A percentile compares a stretch with the other conserved stretches of the same genome.
Conservation (phyloP, 30 jellyfish, hydroid and myxozoan genomes). For the Aurelia sp. region DNA sequence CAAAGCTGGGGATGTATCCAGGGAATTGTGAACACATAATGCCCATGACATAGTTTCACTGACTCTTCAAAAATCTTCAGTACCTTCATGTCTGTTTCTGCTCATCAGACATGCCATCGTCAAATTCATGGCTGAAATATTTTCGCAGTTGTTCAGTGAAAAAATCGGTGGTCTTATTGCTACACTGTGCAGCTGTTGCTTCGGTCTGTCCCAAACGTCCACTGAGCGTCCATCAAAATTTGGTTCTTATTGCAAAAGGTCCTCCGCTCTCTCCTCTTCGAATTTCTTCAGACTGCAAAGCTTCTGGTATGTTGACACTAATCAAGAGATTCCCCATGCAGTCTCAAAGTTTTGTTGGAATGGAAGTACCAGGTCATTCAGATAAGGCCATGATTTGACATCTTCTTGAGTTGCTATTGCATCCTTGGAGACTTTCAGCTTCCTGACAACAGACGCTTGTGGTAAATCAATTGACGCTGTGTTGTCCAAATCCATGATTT, state of each 20-base stretch:
- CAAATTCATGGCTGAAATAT: conserved; percentile 17
- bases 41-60: conserved; percentile 3
- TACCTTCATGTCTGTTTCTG: conserved; percentile 2
- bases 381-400: conserved; percentile 21
- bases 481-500: too few relatives aligned
- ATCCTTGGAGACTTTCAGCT: neutral
- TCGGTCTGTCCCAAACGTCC: conserved; percentile 41
- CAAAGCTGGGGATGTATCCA: conserved; percentile 22
- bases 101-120: conserved; percentile 10
- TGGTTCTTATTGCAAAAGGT: conserved; percentile 62
- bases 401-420: conserved; percentile 50
- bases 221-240: conserved; percentile 61
- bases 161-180: neutral
- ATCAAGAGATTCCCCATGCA: conserved; percentile 28
- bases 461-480: neutral
- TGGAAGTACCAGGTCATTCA: conserved; percentile 16
- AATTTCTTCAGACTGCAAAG: conserved; percentile 56
- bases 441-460: neutral
- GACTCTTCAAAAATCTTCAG: conserved; percentile 11
- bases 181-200: neutral
- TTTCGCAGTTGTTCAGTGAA: conserved; percentile 9
- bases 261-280: conserved; percentile 46
- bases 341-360: conserved; percentile 2
- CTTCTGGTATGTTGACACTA: conserved; percentile 58
- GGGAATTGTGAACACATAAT: conserved; percentile 8